Evolutionary conservation across 2,888 invertebrate genomes (phyloP).

Genomic region (Drosophila neoperkinsi): DNA sequence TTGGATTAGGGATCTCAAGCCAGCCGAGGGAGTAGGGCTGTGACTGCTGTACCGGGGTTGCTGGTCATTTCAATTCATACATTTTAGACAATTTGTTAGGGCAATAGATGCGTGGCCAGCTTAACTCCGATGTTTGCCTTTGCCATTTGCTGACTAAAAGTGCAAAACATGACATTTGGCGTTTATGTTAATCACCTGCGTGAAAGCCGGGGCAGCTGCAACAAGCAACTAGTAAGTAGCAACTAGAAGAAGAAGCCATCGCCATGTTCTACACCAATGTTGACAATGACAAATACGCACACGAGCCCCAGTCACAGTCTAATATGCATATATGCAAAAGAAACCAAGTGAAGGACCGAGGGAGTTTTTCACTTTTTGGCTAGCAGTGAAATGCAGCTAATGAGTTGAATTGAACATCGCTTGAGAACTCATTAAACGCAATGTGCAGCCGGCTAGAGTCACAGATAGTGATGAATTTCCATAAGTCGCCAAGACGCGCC

Average conservation of each 20-base stretch:
- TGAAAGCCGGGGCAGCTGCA: slow-evolving; percentile 83
- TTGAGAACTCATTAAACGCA: slow-evolving; percentile 81
- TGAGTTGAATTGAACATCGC: slow-evolving; percentile 79
- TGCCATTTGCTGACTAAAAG: slow-evolving; percentile 54
- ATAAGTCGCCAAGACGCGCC: slow-evolving; percentile 79
- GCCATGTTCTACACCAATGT: slow-evolving; percentile 82
- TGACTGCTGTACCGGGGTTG: not conserved
- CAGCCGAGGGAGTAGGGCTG: not conserved
- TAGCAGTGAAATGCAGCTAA: slow-evolving; percentile 77
- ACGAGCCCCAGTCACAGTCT: slow-evolving; percentile 55
- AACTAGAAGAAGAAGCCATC: slow-evolving; percentile 31
- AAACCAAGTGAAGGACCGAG: slow-evolving; percentile 37
- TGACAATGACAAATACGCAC: slow-evolving; percentile 85
- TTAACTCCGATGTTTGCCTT: slow-evolving; percentile 31
- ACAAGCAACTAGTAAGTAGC: slow-evolving; percentile 29
- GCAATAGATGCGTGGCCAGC: slow-evolving; percentile 52
- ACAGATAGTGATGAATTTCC: slow-evolving; percentile 83
- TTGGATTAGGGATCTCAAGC: slow-evolving; percentile 55
- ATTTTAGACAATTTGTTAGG: slow-evolving; percentile 66
- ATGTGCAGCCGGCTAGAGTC: slow-evolving; percentile 35
- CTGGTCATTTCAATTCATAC: slow-evolving; percentile 60
- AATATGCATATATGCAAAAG: slow-evolving; percentile 60
- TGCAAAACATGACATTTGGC: slow-evolving; percentile 80
- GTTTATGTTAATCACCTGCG: slow-evolving; percentile 85
- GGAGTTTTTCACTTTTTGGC: slow-evolving; percentile 71